Evolutionary conservation across 2,113 vertebrate genomes (phyloP).

Genomic region (Beaufortia kweichowensis): DNA sequence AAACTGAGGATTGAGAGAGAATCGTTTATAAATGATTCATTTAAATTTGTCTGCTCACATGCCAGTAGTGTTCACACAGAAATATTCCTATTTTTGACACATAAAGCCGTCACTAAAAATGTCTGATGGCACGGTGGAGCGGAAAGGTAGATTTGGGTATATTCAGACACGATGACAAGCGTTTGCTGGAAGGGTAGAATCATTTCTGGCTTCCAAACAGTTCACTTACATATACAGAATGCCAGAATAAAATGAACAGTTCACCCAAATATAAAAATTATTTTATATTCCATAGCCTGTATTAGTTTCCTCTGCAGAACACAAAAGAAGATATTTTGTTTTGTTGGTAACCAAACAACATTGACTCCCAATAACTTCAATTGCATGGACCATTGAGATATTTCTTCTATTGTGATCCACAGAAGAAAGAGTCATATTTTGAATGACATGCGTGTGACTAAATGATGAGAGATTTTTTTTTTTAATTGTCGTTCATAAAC

Average conservation of each 20-base stretch:
- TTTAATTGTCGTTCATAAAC: too few species aligned
- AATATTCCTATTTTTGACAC: background rate
- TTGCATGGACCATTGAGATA: too few species aligned
- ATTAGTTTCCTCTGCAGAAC: too few species aligned
- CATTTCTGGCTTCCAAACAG: background rate
- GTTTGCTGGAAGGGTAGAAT: constrained; percentile 3
- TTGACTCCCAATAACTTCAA: too few species aligned
- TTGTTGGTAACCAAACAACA: too few species aligned
- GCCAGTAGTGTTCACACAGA: background rate
- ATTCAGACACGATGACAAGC: constrained; percentile 10
- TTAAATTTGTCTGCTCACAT: background rate
- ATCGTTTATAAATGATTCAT: constrained; percentile 24
- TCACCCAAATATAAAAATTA: too few species aligned
- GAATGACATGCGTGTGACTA: too few species aligned
- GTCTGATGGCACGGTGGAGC: constrained; percentile 4
- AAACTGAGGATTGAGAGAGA: background rate
- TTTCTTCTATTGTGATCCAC: too few species aligned
- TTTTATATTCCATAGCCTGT: too few species aligned
- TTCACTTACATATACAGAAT: constrained; percentile 5
- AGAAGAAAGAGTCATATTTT: too few species aligned
- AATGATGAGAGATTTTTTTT: too few species aligned
- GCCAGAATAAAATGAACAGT: background rate
- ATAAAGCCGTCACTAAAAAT: constrained; percentile 2
- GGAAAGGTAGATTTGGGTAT: background rate
- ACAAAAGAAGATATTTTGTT: too few species aligned